A percentile compares a stretch with the other conserved stretches of the same genome.
Evolutionary conservation across 2,888 invertebrate species (phyloP).

Genomic region (Nipponacmea schrenckii): DNA sequence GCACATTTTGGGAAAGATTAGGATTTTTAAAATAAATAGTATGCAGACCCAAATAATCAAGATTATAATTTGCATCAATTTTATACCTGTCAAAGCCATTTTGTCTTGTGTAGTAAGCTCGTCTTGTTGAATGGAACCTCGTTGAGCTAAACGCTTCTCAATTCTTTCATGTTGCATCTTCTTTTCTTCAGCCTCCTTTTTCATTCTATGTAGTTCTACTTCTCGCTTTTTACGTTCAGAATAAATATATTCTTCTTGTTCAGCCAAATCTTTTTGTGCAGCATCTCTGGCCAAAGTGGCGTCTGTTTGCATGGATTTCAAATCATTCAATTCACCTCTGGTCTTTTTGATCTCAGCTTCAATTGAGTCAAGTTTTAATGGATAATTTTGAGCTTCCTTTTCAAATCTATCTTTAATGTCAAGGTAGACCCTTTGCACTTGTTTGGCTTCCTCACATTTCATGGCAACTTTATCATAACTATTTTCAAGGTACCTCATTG

Average conservation of each 20-base stretch:
- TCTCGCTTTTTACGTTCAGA: constrained; percentile 65
- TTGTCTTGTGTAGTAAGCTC: constrained; percentile 60
- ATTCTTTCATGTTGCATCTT: constrained; percentile 66
- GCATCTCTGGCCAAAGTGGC: constrained; percentile 63
- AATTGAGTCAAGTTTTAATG: constrained; percentile 62
- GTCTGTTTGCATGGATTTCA: constrained; percentile 64
- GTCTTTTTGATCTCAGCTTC: constrained; percentile 62
- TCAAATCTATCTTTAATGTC: constrained; percentile 66
- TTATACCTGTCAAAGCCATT: constrained; percentile 39
- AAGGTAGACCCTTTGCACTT: constrained; percentile 65
- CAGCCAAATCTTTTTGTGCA: constrained; percentile 60
- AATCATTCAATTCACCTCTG: constrained; percentile 58
- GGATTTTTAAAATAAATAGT: no score
- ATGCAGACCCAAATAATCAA: no score
- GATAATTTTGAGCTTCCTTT: constrained; percentile 65
- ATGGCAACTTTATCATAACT: constrained; percentile 63
- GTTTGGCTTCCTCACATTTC: constrained; percentile 67
- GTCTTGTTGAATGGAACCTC: constrained; percentile 63
- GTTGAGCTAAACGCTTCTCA: constrained; percentile 63
- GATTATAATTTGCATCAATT: no score
- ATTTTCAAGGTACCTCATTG: constrained; percentile 64
- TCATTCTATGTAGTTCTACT: constrained; percentile 64
- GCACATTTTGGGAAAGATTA: no score
- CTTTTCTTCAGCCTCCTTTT: constrained; percentile 68
- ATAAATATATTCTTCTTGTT: constrained; percentile 64